These are phyloP conservation scores for Littorina saxatilis DNA, from an alignment of 1,140 invertebrate genomes.

Conservation along the genomic window DNA sequence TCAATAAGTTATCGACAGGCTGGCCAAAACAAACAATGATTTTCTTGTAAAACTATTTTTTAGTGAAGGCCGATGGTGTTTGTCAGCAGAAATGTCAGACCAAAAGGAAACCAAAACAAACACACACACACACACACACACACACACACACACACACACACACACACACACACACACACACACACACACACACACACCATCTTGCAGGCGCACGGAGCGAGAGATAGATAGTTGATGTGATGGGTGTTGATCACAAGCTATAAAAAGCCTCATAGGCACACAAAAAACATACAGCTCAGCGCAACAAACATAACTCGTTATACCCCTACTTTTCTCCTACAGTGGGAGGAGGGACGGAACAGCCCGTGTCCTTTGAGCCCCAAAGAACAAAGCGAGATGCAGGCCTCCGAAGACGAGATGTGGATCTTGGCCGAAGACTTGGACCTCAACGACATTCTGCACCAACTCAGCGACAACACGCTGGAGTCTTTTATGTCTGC, in stretches of 20 bases:
- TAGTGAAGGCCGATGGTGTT: too few relatives aligned
- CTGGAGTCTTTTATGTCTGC: conserved; percentile 10
- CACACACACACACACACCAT: not conserved
- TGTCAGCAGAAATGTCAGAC: too few relatives aligned
- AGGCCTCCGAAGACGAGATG: not conserved
- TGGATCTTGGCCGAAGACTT: not conserved
- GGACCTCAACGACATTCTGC: not conserved
- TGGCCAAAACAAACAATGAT: too few relatives aligned
- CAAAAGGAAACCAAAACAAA: too few relatives aligned
- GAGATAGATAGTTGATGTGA: too few relatives aligned
- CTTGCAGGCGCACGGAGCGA: not conserved
- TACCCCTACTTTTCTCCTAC: not conserved
- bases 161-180: conserved; percentile 16
- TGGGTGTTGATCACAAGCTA: too few relatives aligned
- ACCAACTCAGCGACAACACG: not conserved
- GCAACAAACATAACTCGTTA: too few relatives aligned
- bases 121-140: too few relatives aligned
- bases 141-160: not conserved
- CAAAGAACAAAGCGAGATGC: conserved; percentile 23
- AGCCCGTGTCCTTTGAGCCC: not conserved
- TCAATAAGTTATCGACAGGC: too few relatives aligned
- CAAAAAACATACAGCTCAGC: too few relatives aligned
- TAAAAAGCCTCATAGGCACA: too few relatives aligned
- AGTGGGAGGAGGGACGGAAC: not conserved
- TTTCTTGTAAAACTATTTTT: too few relatives aligned